These are phyloP conservation scores for Nowickia ferox DNA, from an alignment of 2,888 invertebrate species.

Conservation along the genomic window DNA sequence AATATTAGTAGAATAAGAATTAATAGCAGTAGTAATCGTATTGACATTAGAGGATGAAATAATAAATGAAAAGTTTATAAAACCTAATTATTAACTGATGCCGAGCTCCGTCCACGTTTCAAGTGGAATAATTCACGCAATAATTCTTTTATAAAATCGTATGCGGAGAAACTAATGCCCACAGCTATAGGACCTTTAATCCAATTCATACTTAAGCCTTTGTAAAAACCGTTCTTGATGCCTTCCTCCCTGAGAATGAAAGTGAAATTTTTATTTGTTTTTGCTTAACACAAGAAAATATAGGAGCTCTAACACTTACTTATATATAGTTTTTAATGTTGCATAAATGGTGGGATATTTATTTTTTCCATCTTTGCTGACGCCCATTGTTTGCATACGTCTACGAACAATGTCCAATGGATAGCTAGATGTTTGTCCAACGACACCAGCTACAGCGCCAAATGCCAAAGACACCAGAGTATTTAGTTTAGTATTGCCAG, in stretches of 20 bases:
- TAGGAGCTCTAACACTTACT: conserved; percentile 83
- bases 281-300: neutral
- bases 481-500: conserved; percentile 83
- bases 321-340: conserved; percentile 88
- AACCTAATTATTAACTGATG: conserved; percentile 38
- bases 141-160: conserved; percentile 90
- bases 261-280: neutral
- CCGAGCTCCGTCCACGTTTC: conserved; percentile 78
- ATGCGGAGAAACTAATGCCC: conserved; percentile 98
- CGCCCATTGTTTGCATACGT: conserved; percentile 86
- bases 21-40: conserved; percentile 15
- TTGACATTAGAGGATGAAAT: conserved; percentile 38
- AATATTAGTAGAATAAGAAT: conserved; percentile 20
- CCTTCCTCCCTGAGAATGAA: conserved; percentile 90
- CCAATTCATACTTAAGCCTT: conserved; percentile 99
- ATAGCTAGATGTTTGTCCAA: conserved; percentile 98
- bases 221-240: conserved; percentile 94
- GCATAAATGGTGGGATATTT: conserved; percentile 86
- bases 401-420: conserved; percentile 94
- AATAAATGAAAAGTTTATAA: conserved; percentile 17
- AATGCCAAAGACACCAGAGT: conserved; percentile 89
- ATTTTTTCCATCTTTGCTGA: conserved; percentile 83
- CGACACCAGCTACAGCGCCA: conserved; percentile 95
- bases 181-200: conserved; percentile 95
- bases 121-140: conserved; percentile 84